These are phyloP conservation scores for Ophraella communa DNA, from an alignment of 2,888 invertebrate species.

Conservation along the genomic window DNA sequence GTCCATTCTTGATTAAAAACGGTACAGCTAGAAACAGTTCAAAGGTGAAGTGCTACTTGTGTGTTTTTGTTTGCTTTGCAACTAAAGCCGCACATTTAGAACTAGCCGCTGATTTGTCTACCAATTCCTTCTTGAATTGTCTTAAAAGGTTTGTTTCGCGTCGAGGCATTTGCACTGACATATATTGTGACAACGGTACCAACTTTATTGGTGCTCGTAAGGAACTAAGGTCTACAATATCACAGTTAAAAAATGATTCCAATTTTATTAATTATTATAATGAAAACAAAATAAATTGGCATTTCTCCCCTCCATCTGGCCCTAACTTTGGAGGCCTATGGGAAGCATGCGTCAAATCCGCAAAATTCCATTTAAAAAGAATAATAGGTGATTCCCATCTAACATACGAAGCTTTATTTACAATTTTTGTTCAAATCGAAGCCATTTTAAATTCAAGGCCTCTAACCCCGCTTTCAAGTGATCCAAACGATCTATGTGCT, in stretches of 20 bases:
- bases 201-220: conserved; percentile 42
- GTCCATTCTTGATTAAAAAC: conserved; percentile 35
- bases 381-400: background rate
- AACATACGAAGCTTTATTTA: background rate
- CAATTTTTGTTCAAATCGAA: background rate
- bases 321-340: background rate
- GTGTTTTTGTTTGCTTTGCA: conserved; percentile 37
- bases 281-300: background rate
- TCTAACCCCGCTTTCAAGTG: too few relatives aligned
- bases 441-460: background rate
- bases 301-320: background rate
- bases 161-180: conserved; percentile 34
- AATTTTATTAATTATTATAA: background rate
- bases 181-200: conserved; percentile 45
- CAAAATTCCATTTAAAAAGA: background rate
- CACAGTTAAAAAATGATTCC: background rate
- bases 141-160: conserved; percentile 42
- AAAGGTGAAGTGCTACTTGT: conserved; percentile 34
- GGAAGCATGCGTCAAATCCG: background rate
- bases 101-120: conserved; percentile 31
- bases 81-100: conserved; percentile 40
- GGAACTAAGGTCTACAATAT: background rate
- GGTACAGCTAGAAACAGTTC: conserved; percentile 24
- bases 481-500: too few relatives aligned
- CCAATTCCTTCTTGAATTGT: conserved; percentile 36